Conservation (phyloP, 2,113 vertebrate species). For the Oplegnathus fasciatus region DNA sequence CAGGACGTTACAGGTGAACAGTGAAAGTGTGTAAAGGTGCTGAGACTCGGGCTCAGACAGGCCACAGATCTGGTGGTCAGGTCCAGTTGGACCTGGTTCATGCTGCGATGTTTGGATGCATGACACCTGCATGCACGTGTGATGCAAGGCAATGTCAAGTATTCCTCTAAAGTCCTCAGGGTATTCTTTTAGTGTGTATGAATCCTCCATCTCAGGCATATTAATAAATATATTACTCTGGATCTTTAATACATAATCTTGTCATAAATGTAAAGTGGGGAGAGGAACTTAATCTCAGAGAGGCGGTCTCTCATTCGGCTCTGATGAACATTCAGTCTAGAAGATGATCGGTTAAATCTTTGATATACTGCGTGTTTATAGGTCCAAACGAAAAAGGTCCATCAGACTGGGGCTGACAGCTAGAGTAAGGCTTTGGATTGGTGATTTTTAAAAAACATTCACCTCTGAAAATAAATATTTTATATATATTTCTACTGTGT, state of each 20-base stretch:
- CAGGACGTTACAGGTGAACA: slow-evolving; percentile 60
- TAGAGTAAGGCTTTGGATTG: slow-evolving; percentile 89
- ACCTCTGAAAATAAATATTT: slow-evolving; percentile 87
- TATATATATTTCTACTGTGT: slow-evolving; percentile 80
- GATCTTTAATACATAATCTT: slow-evolving; percentile 65
- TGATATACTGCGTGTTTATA: slow-evolving; percentile 74
- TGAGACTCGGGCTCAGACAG: slow-evolving; percentile 67
- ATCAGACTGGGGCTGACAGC: slow-evolving; percentile 73
- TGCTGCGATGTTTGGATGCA: slow-evolving; percentile 35
- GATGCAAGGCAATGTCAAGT: slow-evolving; percentile 37
- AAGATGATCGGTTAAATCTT: slow-evolving; percentile 68
- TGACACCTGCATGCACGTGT: slow-evolving; percentile 45
- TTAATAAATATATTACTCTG: slow-evolving; percentile 79
- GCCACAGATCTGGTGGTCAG: slow-evolving; percentile 54
- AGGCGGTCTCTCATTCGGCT: slow-evolving; percentile 59
- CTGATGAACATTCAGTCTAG: slow-evolving; percentile 75
- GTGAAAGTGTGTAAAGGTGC: slow-evolving; percentile 70
- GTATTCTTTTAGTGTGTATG: slow-evolving; percentile 38
- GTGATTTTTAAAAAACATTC: slow-evolving; percentile 85
- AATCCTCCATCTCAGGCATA: slow-evolving; percentile 59
- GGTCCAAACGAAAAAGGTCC: slow-evolving; percentile 80
- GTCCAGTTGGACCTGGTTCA: slow-evolving; percentile 48
- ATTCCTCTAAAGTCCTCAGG: slow-evolving; percentile 35
- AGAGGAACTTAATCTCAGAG: slow-evolving; percentile 71
- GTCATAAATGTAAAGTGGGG: slow-evolving; percentile 49